phyloP scores from a whole-genome alignment of 2,888 invertebrate species.

The Agrilus biguttatus region DNA sequence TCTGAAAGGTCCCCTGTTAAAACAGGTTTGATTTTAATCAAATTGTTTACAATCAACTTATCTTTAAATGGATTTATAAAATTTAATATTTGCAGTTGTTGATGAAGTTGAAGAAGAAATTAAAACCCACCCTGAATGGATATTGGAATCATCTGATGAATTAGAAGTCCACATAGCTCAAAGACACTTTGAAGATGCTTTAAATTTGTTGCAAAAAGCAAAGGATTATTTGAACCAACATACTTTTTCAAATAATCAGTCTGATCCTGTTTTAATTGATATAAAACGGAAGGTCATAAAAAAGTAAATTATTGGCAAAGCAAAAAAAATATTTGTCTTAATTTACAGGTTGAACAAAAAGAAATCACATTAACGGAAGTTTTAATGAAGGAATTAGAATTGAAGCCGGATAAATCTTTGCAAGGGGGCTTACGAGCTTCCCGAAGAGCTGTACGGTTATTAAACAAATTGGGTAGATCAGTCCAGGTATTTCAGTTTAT shows the following conservation, averaged over 20 bases:
- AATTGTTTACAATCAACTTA: too few species aligned
- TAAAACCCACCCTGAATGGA: slow-evolving; percentile 60
- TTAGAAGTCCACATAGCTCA: slow-evolving; percentile 90
- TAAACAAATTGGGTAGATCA: slow-evolving; percentile 61
- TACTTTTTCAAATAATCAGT: slow-evolving; percentile 21
- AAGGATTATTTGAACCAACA: slow-evolving; percentile 36
- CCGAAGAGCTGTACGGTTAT: slow-evolving; percentile 66
- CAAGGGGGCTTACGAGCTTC: slow-evolving; percentile 80
- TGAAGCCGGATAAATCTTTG: slow-evolving; percentile 78
- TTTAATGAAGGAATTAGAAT: slow-evolving; percentile 76
- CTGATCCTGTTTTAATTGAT: slow-evolving; percentile 32
- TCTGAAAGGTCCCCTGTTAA: slow-evolving; percentile 33
- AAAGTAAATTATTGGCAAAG: slow-evolving; percentile 12
- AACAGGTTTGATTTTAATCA: slow-evolving; percentile 30
- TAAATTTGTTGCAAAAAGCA: slow-evolving; percentile 60
- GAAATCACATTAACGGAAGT: slow-evolving; percentile 71
- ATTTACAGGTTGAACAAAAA: slow-evolving; percentile 46
- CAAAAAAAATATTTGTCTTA: not conserved
- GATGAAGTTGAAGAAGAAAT: slow-evolving; percentile 29
- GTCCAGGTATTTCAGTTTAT: slow-evolving; percentile 34
- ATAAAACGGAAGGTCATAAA: slow-evolving; percentile 30
- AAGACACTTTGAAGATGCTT: slow-evolving; percentile 87
- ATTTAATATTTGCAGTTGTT: slow-evolving; percentile 21
- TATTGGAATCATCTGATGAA: slow-evolving; percentile 83
- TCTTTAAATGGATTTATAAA: slow-evolving; percentile 18